Evolutionary conservation across 2,888 invertebrate genomes (phyloP).

Genomic region (Hirtodrosophila alboralis): DNA sequence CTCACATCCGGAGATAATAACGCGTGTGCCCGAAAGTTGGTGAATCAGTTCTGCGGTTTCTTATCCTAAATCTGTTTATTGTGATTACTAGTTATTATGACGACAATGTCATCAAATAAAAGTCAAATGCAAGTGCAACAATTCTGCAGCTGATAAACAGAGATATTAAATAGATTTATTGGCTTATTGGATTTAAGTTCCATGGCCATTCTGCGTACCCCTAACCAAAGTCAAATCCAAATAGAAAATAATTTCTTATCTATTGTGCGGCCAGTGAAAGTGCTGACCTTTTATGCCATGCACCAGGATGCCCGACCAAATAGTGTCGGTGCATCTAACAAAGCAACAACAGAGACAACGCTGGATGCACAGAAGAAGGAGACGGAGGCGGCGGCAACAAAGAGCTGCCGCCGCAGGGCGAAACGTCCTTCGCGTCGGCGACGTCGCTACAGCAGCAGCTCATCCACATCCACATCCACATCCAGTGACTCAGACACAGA

Average conservation of each 20-base stretch:
- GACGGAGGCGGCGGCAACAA: slow-evolving; percentile 31
- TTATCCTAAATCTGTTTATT: too few relatives aligned
- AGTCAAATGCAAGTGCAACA: slow-evolving; percentile 4
- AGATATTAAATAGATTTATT: neutral
- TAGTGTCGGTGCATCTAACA: slow-evolving; percentile 55
- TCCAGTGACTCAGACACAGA: slow-evolving; percentile 34
- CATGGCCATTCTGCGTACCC: slow-evolving; percentile 60
- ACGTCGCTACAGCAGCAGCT: slow-evolving; percentile 47
- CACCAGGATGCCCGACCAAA: slow-evolving; percentile 74
- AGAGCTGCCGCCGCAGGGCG: slow-evolving; percentile 11
- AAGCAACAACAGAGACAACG: slow-evolving; percentile 46
- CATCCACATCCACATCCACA: slow-evolving; percentile 43
- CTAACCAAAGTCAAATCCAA: slow-evolving; percentile 33
- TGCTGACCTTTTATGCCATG: slow-evolving; percentile 61
- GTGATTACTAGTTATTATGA: too few relatives aligned
- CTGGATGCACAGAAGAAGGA: slow-evolving; percentile 26
- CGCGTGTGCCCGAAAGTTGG: too few relatives aligned
- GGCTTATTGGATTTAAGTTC: neutral
- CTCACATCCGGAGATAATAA: too few relatives aligned
- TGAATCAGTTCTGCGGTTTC: too few relatives aligned
- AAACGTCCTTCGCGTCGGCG: slow-evolving; percentile 17
- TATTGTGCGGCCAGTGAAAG: slow-evolving; percentile 34
- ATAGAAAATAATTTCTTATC: slow-evolving; percentile 25
- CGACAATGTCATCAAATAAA: slow-evolving; percentile 11
- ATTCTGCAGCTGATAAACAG: slow-evolving; percentile 17